These are phyloP conservation scores for Rhopalosiphum padi DNA, from an alignment of 1,140 invertebrate species.

Conservation along the genomic window DNA sequence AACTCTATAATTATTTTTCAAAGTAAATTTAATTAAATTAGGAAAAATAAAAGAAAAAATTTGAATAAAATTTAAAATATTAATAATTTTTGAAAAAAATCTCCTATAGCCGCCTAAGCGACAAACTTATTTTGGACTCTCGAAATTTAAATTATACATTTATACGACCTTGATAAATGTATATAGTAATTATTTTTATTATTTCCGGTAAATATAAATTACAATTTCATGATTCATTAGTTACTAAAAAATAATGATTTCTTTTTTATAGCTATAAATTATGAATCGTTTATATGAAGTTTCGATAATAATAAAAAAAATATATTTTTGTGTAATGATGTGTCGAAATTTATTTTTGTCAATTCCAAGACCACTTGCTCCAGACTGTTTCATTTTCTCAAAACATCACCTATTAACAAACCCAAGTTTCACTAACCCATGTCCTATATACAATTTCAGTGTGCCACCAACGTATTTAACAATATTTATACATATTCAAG, in stretches of 20 bases:
- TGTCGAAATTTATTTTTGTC: neutral
- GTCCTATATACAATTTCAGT: neutral
- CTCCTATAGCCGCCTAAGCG: too few species aligned
- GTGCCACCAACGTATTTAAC: neutral
- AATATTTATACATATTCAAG: neutral
- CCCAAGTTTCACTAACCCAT: neutral
- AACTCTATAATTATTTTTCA: neutral
- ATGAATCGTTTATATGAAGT: neutral
- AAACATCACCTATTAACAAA: neutral
- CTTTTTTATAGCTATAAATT: neutral
- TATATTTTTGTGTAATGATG: neutral
- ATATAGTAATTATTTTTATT: neutral
- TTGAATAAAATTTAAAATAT: too few species aligned
- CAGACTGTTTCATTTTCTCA: neutral
- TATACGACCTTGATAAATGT: neutral
- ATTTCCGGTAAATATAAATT: neutral
- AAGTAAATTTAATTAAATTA: neutral
- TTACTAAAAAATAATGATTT: neutral
- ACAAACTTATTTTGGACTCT: neutral
- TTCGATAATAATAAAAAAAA: neutral
- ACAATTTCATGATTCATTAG: neutral
- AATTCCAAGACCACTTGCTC: neutral
- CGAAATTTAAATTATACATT: neutral
- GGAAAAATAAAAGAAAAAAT: neutral
- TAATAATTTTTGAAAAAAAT: neutral